Evolutionary conservation across 2,888 invertebrate genomes (phyloP).

Genomic region (Synergus itoensis): DNA sequence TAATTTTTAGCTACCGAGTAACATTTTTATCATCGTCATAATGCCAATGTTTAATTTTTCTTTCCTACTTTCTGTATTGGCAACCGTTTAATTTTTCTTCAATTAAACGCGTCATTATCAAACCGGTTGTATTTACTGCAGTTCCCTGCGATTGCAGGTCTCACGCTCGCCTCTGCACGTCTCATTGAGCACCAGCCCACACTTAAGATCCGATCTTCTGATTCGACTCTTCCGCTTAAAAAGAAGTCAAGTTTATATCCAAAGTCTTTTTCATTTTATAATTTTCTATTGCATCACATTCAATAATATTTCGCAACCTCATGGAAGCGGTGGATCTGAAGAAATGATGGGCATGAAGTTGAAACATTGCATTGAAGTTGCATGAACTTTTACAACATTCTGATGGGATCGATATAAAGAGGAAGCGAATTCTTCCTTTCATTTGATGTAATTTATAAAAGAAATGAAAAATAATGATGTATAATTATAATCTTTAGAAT

Average conservation of each 20-base stretch:
- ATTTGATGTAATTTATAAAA: too few species aligned
- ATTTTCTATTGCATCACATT: background rate
- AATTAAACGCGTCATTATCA: slow-evolving; percentile 60
- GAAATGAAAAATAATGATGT: too few species aligned
- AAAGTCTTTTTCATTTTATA: background rate
- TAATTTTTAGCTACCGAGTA: too few species aligned
- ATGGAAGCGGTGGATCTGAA: too few species aligned
- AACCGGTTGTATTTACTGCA: slow-evolving; percentile 64
- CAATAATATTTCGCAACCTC: too few species aligned
- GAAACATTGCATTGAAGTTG: too few species aligned
- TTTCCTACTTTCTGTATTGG: background rate
- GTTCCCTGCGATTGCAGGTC: slow-evolving; percentile 52
- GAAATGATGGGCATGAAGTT: too few species aligned
- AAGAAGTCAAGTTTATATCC: slow-evolving; percentile 27
- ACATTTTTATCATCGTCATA: too few species aligned
- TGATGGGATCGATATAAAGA: too few species aligned
- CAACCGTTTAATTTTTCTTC: slow-evolving; percentile 48
- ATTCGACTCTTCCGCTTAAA: slow-evolving; percentile 22
- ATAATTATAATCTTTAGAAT: too few species aligned
- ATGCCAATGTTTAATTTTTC: background rate
- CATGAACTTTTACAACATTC: too few species aligned
- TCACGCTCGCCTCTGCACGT: slow-evolving; percentile 54
- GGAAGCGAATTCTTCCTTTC: too few species aligned
- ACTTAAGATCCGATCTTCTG: slow-evolving; percentile 45
- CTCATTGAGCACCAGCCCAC: slow-evolving; percentile 59